Conservation (phyloP, 2,888 invertebrate genomes). For the Dinocampus coccinellae region DNA sequence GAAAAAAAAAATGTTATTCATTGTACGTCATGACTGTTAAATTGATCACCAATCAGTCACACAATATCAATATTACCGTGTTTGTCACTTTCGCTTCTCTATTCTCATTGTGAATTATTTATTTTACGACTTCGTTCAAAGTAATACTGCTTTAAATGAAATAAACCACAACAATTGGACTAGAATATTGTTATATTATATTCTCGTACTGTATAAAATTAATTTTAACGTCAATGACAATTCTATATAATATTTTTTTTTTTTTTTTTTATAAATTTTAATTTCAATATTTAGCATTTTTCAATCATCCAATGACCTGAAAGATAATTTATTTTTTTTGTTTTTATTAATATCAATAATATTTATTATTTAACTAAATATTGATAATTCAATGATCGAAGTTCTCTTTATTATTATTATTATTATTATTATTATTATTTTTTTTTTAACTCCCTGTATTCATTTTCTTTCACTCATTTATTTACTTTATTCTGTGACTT, state of each 20-base stretch:
- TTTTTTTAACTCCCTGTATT: too few relatives aligned
- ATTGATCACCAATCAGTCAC: background rate
- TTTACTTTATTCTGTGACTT: background rate
- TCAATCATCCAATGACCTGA: background rate
- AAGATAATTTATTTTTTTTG: background rate
- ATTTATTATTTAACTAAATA: background rate
- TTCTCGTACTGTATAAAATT: too few relatives aligned
- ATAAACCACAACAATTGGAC: constrained; percentile 1
- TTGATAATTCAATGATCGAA: background rate
- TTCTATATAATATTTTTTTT: background rate
- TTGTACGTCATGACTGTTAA: background rate
- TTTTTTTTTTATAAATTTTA: background rate
- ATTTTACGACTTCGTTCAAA: background rate
- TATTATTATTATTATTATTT: too few relatives aligned
- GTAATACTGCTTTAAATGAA: background rate
- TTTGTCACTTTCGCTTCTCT: background rate
- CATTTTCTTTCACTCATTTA: background rate
- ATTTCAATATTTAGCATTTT: background rate
- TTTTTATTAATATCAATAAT: too few relatives aligned
- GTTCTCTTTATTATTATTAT: background rate
- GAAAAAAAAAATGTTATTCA: background rate
- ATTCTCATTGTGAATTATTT: background rate
- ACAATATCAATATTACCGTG: background rate
- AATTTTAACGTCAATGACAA: background rate
- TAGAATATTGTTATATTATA: background rate